Base-by-base conservation (phyloP, 2,113 vertebrate species). In the Manacus vitellinus region DNA sequence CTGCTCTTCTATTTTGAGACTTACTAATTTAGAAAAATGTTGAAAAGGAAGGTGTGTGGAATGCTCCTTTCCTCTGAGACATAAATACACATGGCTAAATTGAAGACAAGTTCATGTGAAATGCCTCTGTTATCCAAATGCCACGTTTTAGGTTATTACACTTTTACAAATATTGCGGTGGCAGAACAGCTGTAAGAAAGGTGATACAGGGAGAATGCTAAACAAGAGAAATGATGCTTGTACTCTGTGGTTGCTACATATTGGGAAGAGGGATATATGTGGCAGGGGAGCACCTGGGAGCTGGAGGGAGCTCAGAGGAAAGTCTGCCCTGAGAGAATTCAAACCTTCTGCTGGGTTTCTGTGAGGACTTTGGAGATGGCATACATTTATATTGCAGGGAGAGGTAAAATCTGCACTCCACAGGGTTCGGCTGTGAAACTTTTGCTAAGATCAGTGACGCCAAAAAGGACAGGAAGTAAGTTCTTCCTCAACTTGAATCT, bases 1-100 rank as follows among this genome's bases (percentile, higher is more conserved):
- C 22, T 80, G 35, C 11, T 95, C 5, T 88, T 92, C 73, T 93
- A 37, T 78, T 90, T 95, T 90, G 62, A 83, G 25, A 12, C 13
- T 76, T 90, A 68, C 23, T 92, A 85, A 65, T 67, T 67, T n/a
- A 16, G 30, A 88, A 89, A 55, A 61, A 47, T 19, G 12, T 23
- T 12, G 35, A 30, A 72, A 80, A 86, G 4, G 14, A 58, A 74
- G 51, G 8, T 83, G 28, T 66, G 51, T 8, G 41, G 41, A 37
- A 41, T 31, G 27, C 4, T 92, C 5, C 37, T 82, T 82, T 85
- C 44, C 35, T 85, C 28, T 27, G 61, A 82, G 70, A 33, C n/a
- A 12, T 7, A 72, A 51, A 65, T 31, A 63, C 9, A 8, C 1
- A 0, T 12, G 19, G n/a, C 19, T 68, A 52, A 87, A 79, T 24